These are phyloP conservation scores for Catostylus mosaicus DNA, from an alignment of 30 jellyfish, hydroid and myxozoan species.

Conservation along the genomic window DNA sequence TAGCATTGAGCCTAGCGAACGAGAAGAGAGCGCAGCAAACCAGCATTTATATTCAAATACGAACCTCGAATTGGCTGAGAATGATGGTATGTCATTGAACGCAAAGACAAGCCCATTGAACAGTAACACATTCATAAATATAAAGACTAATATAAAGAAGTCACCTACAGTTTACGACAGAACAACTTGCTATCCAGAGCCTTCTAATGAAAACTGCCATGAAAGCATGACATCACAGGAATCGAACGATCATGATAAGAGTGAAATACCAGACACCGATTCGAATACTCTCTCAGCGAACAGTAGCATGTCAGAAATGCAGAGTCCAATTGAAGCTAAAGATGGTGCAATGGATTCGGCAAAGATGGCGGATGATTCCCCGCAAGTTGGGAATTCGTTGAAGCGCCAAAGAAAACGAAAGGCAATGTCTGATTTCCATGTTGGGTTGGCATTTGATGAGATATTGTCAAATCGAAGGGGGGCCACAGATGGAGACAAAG, in stretches of 20 bases:
- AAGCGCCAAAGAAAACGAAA: conserved; percentile 87
- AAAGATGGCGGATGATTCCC: conserved; percentile 23
- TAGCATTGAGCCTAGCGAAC: background rate
- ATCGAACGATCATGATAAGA: background rate
- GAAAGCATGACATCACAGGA: background rate
- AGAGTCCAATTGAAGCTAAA: background rate
- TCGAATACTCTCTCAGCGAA: conserved; percentile 8
- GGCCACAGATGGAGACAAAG: conserved; percentile 38
- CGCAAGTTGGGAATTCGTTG: conserved; percentile 1
- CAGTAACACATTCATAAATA: background rate
- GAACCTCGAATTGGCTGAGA: background rate
- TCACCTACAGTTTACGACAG: background rate
- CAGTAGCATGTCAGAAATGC: conserved; percentile 9
- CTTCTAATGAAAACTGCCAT: background rate
- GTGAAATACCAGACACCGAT: background rate
- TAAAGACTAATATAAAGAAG: background rate
- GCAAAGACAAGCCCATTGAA: background rate
- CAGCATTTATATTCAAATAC: background rate
- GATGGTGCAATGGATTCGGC: conserved; percentile 32
- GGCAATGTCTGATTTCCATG: conserved; percentile 75
- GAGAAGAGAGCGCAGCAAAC: background rate
- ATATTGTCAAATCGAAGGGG: conserved; percentile 42
- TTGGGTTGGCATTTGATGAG: conserved; percentile 70
- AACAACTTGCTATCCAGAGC: background rate
- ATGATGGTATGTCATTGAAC: background rate